Base-by-base conservation (phyloP, 1,140 invertebrate genomes). In the Armadillidium nasatum region DNA sequence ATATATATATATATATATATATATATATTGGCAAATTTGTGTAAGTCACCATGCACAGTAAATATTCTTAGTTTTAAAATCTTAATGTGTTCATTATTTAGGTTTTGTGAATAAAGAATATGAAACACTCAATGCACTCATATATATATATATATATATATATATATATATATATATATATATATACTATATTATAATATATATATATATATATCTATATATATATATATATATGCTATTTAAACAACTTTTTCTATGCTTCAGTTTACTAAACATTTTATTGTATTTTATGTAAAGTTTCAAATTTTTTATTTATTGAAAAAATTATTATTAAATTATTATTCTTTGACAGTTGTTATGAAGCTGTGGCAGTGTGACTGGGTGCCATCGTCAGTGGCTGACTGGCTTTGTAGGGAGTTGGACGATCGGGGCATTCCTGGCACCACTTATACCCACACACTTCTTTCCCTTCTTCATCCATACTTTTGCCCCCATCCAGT, bases 391-490 rank as follows among this genome's bases (percentile, higher is more conserved):
- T 69, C 76, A 72, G 79, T 80, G 79, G 79, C 77, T 76, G 76
- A 80, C 76, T 80, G 79, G 79, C 69, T 80, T 76, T 76, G 72
- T 72, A 73, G 79, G 75, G 79, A 78, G 75, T 67, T 80, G 72
- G 79, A 80, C 67, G 75, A 78, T 44, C 76, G 79, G 22, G 79
- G 76, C 13, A 80, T 80, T 69, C 77, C 79, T 7, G 76, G 77
- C 68, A 70, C 79, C 71, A 78, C 76, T 10, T 80, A 78, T 54
- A 74, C 79, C 19, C 77, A 76, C 75, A 80, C 79, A 68, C 77
- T 80, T 50, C 79, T 80, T 44, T 80, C 79, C 76, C 79, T 80
- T 44, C 79, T 80, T 73, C 79, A 80, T 74, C 79, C 77, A 72
- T 76, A 80, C 75, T 80, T 78, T 72, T 80, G 77, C 73, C 79